Conservation (phyloP, 2,797 vertebrate genomes). For the Rhinatrema bivittatum region DNA sequence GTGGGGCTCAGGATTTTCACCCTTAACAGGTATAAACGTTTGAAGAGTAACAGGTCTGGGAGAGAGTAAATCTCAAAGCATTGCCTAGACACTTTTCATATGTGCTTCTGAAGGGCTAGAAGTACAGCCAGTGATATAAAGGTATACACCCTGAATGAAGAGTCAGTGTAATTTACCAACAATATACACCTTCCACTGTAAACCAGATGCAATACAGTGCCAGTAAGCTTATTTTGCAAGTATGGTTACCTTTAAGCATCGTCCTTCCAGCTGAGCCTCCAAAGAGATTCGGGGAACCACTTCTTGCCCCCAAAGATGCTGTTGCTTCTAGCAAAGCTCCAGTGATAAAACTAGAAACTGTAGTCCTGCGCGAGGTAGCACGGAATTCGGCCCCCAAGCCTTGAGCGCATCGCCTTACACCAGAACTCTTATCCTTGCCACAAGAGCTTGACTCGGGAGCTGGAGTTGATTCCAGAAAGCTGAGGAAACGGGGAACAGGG, state of each 20-base stretch:
- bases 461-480: conserved; percentile 64
- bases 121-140: no score
- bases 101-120: no score
- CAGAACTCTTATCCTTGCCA: conserved; percentile 29
- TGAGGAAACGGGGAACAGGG: conserved; percentile 50
- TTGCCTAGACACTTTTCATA: no score
- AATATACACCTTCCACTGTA: no score
- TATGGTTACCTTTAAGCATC: conserved; percentile 89
- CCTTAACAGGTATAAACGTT: no score
- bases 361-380: conserved; percentile 68
- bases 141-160: no score
- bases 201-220: no score
- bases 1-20: no score
- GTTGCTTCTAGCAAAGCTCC: conserved; percentile 86
- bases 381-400: conserved; percentile 52
- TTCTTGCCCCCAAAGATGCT: conserved; percentile 75
- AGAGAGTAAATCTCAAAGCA: no score
- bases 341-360: conserved; percentile 67
- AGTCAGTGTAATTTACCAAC: no score
- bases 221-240: no score
- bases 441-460: conserved; percentile 17
- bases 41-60: no score
- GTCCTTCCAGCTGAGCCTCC: conserved; percentile 66
- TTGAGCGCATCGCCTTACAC: conserved; percentile 35
- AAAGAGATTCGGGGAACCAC: conserved; percentile 53